A percentile compares a stretch with the other conserved stretches of the same genome.
Evolutionary conservation across 2,888 invertebrate species (phyloP).

Genomic region (Drosophila pegasa): DNA sequence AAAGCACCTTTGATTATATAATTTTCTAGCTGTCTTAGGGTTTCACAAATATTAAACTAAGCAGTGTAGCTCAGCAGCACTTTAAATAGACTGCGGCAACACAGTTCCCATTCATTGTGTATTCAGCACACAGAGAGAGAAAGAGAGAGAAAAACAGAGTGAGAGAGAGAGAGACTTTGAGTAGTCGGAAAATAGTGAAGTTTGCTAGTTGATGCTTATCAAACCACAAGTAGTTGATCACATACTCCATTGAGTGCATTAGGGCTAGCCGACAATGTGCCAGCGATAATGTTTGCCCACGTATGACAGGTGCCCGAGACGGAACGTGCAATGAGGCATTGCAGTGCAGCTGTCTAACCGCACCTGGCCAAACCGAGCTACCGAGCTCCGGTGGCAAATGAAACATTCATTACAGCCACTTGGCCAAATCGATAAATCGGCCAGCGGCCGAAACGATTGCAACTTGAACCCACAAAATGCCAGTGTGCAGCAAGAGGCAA

Average conservation of each 20-base stretch:
- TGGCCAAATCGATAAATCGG: constrained; percentile 48
- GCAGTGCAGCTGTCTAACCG: constrained; percentile 8
- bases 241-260: constrained; percentile 7
- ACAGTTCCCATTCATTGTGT: not conserved
- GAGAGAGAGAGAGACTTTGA: not conserved
- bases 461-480: constrained; percentile 36
- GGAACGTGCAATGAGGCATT: constrained; percentile 13
- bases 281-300: constrained; percentile 24
- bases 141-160: no score
- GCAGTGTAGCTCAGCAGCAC: not conserved
- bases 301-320: constrained; percentile 34
- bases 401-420: constrained; percentile 55
- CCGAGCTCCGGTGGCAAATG: constrained; percentile 30
- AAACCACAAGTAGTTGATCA: constrained; percentile 8
- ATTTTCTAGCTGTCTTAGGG: not conserved
- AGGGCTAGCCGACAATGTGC: constrained; percentile 15
- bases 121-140: not conserved
- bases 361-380: no score
- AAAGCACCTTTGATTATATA: no score
- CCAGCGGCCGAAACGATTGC: constrained; percentile 10
- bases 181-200: not conserved
- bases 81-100: not conserved
- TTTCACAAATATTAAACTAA: not conserved
- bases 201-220: constrained; percentile 1
- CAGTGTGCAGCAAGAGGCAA: constrained; percentile 4